Conservation (phyloP, 2,888 invertebrate genomes). For the Malthinus seriepunctatus region DNA sequence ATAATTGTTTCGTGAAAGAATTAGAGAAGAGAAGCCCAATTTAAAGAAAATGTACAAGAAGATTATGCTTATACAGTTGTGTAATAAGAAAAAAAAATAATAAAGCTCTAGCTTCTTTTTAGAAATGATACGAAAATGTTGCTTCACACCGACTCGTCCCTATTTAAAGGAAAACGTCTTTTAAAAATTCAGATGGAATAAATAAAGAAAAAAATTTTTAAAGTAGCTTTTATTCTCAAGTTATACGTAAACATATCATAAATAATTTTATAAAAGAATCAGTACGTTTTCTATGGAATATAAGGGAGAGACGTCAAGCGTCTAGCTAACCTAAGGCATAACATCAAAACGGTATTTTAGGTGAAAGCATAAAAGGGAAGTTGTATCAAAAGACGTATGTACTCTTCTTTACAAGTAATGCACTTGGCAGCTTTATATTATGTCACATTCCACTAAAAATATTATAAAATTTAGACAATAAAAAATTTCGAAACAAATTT, state of each 20-base stretch:
- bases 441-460: slow-evolving; percentile 6
- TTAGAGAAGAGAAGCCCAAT: too few relatives aligned
- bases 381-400: slow-evolving; percentile 10
- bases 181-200: too few relatives aligned
- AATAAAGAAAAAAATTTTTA: background rate
- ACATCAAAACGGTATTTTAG: slow-evolving; percentile 14
- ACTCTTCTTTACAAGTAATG: slow-evolving; percentile 8
- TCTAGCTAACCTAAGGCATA: slow-evolving; percentile 9
- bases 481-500: too few relatives aligned
- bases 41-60: too few relatives aligned
- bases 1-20: too few relatives aligned
- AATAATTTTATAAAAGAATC: slow-evolving; percentile 4
- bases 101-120: too few relatives aligned
- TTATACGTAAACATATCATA: slow-evolving; percentile 3
- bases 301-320: slow-evolving; percentile 11
- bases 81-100: too few relatives aligned
- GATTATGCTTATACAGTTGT: too few relatives aligned
- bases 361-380: slow-evolving; percentile 12
- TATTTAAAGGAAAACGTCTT: too few relatives aligned
- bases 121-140: too few relatives aligned
- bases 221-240: background rate
- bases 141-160: too few relatives aligned
- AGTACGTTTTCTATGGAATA: slow-evolving; percentile 8
- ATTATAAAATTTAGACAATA: slow-evolving; percentile 9
- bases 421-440: slow-evolving; percentile 9